These are phyloP conservation scores for Sphaeramia orbicularis DNA, from an alignment of 2,797 vertebrate species.

Conservation along the genomic window DNA sequence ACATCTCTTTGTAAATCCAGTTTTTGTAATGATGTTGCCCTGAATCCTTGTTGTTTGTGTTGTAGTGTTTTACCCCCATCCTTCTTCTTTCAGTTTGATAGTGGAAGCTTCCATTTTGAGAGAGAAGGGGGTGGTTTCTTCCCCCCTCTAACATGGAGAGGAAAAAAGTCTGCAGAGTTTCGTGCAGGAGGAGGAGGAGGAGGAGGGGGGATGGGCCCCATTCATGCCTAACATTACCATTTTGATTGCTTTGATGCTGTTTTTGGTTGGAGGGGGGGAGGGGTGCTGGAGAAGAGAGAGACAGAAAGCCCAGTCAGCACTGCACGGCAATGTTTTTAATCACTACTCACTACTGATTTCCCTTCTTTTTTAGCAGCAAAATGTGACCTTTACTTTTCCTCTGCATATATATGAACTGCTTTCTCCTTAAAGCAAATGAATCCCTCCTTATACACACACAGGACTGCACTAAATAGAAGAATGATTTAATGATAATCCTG, in stretches of 20 bases:
- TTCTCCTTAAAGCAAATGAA: neutral
- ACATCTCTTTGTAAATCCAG: neutral
- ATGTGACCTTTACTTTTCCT: slow-evolving; percentile 64
- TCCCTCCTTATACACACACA: slow-evolving; percentile 8
- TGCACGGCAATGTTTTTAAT: slow-evolving; percentile 89
- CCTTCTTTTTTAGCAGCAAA: slow-evolving; percentile 48
- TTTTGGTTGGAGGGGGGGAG: slow-evolving; percentile 91
- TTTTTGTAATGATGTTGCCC: neutral
- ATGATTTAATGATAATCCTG: slow-evolving; percentile 12
- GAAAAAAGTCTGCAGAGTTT: slow-evolving; percentile 95
- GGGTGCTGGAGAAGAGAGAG: slow-evolving; percentile 79
- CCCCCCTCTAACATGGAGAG: slow-evolving; percentile 87
- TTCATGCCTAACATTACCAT: slow-evolving; percentile 97
- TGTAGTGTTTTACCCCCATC: slow-evolving; percentile 41
- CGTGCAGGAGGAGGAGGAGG: slow-evolving; percentile 68
- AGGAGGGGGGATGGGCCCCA: slow-evolving; percentile 88
- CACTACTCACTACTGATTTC: slow-evolving; percentile 83
- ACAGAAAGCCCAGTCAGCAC: slow-evolving; percentile 89
- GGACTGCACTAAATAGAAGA: neutral
- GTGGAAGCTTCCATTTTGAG: slow-evolving; percentile 99
- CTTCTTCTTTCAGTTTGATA: slow-evolving; percentile 84
- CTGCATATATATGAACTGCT: slow-evolving; percentile 19
- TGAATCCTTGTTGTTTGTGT: slow-evolving; percentile 49
- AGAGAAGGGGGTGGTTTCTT: slow-evolving; percentile 88
- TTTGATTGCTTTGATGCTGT: slow-evolving; percentile 99